Percentiles rank a stretch among this genome's conserved stretches.
phyloP scores from a whole-genome alignment of 2,113 vertebrate genomes.

The Syrmaticus mikado region DNA sequence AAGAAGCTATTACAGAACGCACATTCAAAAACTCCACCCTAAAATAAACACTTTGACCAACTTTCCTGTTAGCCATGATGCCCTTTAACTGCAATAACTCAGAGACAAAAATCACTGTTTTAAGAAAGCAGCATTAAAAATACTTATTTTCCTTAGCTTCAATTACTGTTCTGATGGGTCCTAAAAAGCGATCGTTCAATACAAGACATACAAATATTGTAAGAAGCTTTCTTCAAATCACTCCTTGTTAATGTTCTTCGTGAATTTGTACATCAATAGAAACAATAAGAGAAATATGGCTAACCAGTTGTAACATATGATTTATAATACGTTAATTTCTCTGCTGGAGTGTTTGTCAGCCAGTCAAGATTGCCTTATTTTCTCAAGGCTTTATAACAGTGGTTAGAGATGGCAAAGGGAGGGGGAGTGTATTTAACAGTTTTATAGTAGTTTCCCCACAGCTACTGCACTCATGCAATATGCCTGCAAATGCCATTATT shows the following conservation, averaged over 20 bases:
- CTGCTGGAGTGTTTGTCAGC: neutral
- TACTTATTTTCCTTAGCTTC: neutral
- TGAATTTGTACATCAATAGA: neutral
- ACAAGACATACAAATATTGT: neutral
- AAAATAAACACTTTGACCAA: neutral
- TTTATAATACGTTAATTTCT: conserved; percentile 12
- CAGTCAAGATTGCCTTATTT: conserved; percentile 23
- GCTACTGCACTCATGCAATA: conserved; percentile 23
- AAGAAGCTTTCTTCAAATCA: neutral
- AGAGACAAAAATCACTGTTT: neutral
- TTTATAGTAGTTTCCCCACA: conserved; percentile 34
- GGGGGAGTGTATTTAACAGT: neutral
- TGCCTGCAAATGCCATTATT: conserved; percentile 63
- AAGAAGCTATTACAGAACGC: neutral
- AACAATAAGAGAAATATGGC: neutral
- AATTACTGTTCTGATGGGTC: neutral
- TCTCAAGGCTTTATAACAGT: conserved; percentile 14
- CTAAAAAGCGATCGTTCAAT: neutral
- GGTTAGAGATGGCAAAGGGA: neutral
- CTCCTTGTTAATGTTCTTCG: neutral
- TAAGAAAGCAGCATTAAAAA: neutral
- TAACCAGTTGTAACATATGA: neutral
- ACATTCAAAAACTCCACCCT: neutral
- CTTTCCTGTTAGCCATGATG: neutral
- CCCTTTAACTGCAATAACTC: neutral